Base-by-base conservation (phyloP, 2,888 invertebrate species). In the Phania funesta region DNA sequence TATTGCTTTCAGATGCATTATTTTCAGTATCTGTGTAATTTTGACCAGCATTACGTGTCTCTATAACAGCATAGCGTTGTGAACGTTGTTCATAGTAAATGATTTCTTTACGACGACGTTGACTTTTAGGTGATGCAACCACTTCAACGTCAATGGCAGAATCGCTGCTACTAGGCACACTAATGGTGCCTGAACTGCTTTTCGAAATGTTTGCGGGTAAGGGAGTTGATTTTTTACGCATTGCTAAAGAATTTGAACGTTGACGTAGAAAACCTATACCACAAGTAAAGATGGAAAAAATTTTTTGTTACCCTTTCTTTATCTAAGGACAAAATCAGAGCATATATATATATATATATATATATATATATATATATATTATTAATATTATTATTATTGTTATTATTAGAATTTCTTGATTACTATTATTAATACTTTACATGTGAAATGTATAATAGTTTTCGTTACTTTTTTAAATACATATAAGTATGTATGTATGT, bases 131-230 rank as follows among this genome's bases (percentile, higher is more conserved):
- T 20, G 83, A 76, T 48, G 87, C 87, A 44, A 83, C 83, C 0
- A 83, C 85, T 84, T 88, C 89, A 60, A 88, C 85, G 26, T 89
- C 88, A 26, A 90, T 89, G 46, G 89, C 90, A 0, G 89, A 89
- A 68, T 89, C 89, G 48, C 86, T 87, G 81, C 87, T 88, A 77
- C 86, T 87, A 0, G 87, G 86, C 29, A 87, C 85, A 11, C 86
- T 85, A 68, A 75, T 85, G 38, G 79, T 78, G 1, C 86, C 84
- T 54, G 77, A 67, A 50, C 84, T 85, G 56, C 16, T 48, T 35
- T 58, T 71, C 2, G 78, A 79, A 11, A 20, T 44, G n/a, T 79
- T 60, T 4, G n/a, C 13, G 0, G 58, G 32, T 9, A 68, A 22
- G 26, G 73, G 84, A 8, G 80, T 83, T 56, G 64, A 84, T 77